A percentile compares a stretch with the other conserved stretches of the same genome.
phyloP scores from a whole-genome alignment of 2,797 vertebrate genomes.

The Neostethus bicornis region DNA sequence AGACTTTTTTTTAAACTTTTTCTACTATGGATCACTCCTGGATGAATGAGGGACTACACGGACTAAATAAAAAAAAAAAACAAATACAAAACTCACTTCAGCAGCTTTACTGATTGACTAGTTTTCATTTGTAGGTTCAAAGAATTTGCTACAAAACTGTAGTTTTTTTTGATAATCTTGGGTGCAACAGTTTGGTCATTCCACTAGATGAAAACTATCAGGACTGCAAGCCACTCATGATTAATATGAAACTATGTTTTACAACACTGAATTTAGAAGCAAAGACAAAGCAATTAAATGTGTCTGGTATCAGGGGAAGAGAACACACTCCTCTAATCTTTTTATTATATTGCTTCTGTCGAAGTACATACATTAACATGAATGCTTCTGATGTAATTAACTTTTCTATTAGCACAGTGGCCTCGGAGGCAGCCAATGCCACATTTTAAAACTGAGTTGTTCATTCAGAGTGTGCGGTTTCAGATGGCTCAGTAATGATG shows the following conservation, averaged over 20 bases:
- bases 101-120: too few relatives aligned
- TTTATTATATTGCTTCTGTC: constrained; percentile 74
- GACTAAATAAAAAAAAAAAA: too few relatives aligned
- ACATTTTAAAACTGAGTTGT: constrained; percentile 64
- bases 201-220: constrained; percentile 17
- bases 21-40: too few relatives aligned
- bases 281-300: constrained; percentile 75
- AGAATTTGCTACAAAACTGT: too few relatives aligned
- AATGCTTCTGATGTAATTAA: constrained; percentile 79
- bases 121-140: too few relatives aligned
- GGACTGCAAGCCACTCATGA: constrained; percentile 31
- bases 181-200: constrained; percentile 6
- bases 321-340: constrained; percentile 73
- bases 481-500: constrained; percentile 71
- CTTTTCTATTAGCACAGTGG: constrained; percentile 78
- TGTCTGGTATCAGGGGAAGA: constrained; percentile 67
- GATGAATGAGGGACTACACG: too few relatives aligned
- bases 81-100: too few relatives aligned
- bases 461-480: constrained; percentile 59
- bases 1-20: too few relatives aligned
- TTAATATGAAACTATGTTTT: constrained; percentile 56
- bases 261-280: constrained; percentile 54
- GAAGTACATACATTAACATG: constrained; percentile 79
- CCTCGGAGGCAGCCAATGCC: constrained; percentile 68
- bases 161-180: not conserved